Conservation (phyloP, 2,888 invertebrate species). For the Thereva unica region DNA sequence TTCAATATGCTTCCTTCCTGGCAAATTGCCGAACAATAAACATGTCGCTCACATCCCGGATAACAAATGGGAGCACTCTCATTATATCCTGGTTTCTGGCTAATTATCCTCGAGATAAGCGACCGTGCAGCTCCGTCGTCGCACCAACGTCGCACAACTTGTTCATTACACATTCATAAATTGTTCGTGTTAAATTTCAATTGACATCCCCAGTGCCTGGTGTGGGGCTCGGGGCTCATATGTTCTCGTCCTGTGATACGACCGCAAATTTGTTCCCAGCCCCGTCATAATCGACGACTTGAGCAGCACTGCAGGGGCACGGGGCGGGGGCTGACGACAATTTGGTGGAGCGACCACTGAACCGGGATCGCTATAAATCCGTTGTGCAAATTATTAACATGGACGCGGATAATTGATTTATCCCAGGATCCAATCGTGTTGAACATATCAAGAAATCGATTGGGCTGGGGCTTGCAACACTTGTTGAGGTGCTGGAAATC, state of each 20-base stretch:
- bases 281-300: background rate
- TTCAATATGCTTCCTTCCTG: constrained; percentile 25
- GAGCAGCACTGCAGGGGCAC: too few relatives aligned
- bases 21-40: constrained; percentile 33
- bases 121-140: background rate
- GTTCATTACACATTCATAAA: constrained; percentile 30
- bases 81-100: constrained; percentile 27
- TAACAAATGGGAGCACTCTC: constrained; percentile 16
- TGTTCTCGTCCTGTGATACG: background rate
- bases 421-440: constrained; percentile 12
- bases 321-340: background rate
- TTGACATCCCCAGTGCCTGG: constrained; percentile 8
- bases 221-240: background rate
- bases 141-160: background rate
- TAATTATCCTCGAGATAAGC: constrained; percentile 34
- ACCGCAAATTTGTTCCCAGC: background rate
- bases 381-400: constrained; percentile 27
- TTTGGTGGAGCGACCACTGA: constrained; percentile 16
- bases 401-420: constrained; percentile 32
- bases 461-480: background rate
- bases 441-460: constrained; percentile 22
- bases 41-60: constrained; percentile 26
- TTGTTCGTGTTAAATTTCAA: constrained; percentile 34
- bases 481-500: constrained; percentile 2
- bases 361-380: constrained; percentile 25